Conservation (phyloP, 2,888 invertebrate genomes). For the Catocala sponsa region DNA sequence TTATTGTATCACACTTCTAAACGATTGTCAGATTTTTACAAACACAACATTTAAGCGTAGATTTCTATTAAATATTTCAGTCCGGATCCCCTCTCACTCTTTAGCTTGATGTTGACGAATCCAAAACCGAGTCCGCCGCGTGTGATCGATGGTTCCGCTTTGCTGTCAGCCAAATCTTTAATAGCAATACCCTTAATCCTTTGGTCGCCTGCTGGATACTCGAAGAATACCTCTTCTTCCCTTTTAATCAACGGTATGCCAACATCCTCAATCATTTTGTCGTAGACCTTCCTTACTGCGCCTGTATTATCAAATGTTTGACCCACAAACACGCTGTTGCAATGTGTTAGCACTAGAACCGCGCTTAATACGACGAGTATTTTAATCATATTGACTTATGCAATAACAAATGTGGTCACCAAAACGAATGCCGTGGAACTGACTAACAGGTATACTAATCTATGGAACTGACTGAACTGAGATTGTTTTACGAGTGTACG, state of each 20-base stretch:
- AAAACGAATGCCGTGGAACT: conserved; percentile 22
- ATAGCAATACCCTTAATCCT: conserved; percentile 64
- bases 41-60: conserved; percentile 40
- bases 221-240: conserved; percentile 60
- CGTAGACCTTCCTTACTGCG: conserved; percentile 60
- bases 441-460: too few relatives aligned
- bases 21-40: background rate
- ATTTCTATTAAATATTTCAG: conserved; percentile 69
- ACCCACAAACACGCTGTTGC: conserved; percentile 64
- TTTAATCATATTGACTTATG: conserved; percentile 41
- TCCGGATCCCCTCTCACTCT: conserved; percentile 72
- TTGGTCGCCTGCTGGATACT: conserved; percentile 65
- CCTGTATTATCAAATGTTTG: conserved; percentile 63
- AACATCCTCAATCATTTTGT: conserved; percentile 53
- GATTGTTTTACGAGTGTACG: conserved; percentile 22
- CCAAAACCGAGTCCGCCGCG: conserved; percentile 71
- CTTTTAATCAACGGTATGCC: conserved; percentile 61
- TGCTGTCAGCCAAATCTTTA: conserved; percentile 57
- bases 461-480: too few relatives aligned
- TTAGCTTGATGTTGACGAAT: conserved; percentile 71
- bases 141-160: conserved; percentile 67
- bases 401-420: conserved; percentile 14
- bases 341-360: conserved; percentile 26
- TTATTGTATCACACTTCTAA: too few relatives aligned
- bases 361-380: conserved; percentile 29